These are phyloP conservation scores for Aphidius colemani DNA, from an alignment of 2,888 invertebrate genomes.

Conservation along the genomic window DNA sequence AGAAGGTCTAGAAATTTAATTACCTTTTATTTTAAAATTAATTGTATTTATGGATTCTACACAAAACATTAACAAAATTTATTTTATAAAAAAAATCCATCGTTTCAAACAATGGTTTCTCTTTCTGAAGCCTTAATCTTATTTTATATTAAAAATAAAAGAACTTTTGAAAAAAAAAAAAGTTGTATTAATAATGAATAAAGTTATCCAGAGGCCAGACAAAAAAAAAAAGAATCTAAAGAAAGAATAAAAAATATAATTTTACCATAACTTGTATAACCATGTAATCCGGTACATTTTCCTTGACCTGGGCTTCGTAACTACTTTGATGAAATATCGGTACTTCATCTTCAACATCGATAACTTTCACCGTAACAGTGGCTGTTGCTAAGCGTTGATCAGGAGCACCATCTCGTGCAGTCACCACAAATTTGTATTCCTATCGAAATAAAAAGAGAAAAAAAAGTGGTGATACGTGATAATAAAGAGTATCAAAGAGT, in stretches of 20 bases:
- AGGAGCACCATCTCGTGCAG: constrained; percentile 85
- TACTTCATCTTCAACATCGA: constrained; percentile 81
- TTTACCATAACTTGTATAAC: constrained; percentile 78
- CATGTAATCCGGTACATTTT: constrained; percentile 79
- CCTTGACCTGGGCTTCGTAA: constrained; percentile 82
- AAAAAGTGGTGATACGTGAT: neutral
- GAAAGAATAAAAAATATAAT: constrained; percentile 22
- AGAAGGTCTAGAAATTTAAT: too few species aligned
- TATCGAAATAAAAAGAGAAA: constrained; percentile 44
- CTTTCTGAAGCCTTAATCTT: too few species aligned
- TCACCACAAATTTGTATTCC: constrained; percentile 83
- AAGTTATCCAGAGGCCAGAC: constrained; percentile 11
- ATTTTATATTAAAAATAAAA: too few species aligned
- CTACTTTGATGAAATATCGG: constrained; percentile 75
- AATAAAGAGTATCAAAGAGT: too few species aligned
- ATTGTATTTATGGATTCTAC: too few species aligned
- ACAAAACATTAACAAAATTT: too few species aligned
- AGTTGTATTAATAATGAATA: too few species aligned
- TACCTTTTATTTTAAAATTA: too few species aligned
- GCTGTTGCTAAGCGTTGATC: constrained; percentile 86
- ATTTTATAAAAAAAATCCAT: too few species aligned
- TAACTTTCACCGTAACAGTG: constrained; percentile 79
- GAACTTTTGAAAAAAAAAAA: too few species aligned
- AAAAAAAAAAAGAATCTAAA: constrained; percentile 1
- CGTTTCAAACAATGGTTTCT: too few species aligned